Conservation (phyloP, 35 echinoderm and acorn worm genomes). For the Lytechinus pictus region DNA sequence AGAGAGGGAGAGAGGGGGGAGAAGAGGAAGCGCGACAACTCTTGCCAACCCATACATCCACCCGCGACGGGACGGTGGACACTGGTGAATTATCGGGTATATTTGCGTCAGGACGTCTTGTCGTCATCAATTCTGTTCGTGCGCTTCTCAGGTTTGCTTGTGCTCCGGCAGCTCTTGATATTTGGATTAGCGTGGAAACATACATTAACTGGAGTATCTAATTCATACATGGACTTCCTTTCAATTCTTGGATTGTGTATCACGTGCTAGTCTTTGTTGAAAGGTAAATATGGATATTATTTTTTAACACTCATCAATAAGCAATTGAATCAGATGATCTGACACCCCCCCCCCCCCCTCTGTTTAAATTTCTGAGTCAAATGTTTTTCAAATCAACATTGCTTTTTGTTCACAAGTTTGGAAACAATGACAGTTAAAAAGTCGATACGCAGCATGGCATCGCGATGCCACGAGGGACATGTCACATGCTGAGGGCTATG, state of each 20-base stretch:
- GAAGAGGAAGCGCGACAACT: background rate
- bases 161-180: slow-evolving; percentile 8
- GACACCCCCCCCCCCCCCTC: background rate
- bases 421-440: background rate
- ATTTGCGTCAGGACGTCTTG: slow-evolving; percentile 28
- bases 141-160: slow-evolving; percentile 24
- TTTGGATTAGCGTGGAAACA: slow-evolving; percentile 48
- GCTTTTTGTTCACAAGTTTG: background rate
- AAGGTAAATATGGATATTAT: background rate
- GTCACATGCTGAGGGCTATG: background rate
- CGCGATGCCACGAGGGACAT: background rate
- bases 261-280: background rate
- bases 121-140: slow-evolving; percentile 30
- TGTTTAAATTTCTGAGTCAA: background rate
- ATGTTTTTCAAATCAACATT: background rate
- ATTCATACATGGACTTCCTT: slow-evolving; percentile 1
- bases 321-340: background rate
- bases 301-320: background rate
- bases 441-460: background rate
- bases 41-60: background rate
- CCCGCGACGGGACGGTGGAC: background rate
- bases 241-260: background rate
- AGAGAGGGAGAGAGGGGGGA: too few relatives aligned
- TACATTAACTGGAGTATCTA: slow-evolving; percentile 39
- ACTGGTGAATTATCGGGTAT: background rate